A percentile compares a stretch with the other conserved stretches of the same genome.
These are phyloP conservation scores for Chrysolina oricalcia DNA, from an alignment of 2,888 invertebrate genomes.

Conservation along the genomic window DNA sequence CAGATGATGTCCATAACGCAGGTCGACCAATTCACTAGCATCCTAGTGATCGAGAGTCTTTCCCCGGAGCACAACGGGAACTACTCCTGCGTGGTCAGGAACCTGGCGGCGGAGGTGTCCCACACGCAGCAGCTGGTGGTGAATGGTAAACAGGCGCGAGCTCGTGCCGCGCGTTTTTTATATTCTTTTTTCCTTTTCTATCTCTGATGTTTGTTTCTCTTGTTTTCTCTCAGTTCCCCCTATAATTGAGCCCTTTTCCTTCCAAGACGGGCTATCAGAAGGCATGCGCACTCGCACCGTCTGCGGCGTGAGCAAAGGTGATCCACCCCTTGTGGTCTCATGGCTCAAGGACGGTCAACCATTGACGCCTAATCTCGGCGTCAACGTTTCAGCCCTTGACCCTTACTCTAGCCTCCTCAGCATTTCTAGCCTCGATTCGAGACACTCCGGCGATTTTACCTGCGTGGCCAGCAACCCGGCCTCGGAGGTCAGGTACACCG, in stretches of 20 bases:
- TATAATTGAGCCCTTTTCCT: constrained; percentile 89
- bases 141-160: constrained; percentile 79
- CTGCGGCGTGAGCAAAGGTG: constrained; percentile 87
- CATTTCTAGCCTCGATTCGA: constrained; percentile 83
- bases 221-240: constrained; percentile 81
- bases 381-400: constrained; percentile 83
- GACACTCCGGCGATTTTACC: constrained; percentile 85
- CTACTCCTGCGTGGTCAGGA: constrained; percentile 83
- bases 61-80: constrained; percentile 85
- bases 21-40: constrained; percentile 85
- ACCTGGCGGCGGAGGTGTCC: constrained; percentile 82
- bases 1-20: constrained; percentile 79
- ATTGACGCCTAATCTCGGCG: constrained; percentile 78
- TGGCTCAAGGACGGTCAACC: constrained; percentile 89
- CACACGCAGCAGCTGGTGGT: constrained; percentile 84
- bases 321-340: constrained; percentile 84
- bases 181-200: constrained; percentile 69
- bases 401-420: constrained; percentile 85
- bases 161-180: constrained; percentile 69
- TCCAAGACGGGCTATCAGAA: constrained; percentile 87
- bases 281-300: constrained; percentile 87
- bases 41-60: constrained; percentile 84
- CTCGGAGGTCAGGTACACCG: constrained; percentile 85
- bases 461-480: constrained; percentile 87
- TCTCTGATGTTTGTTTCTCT: constrained; percentile 77